Evolutionary conservation across 2,113 vertebrate genomes (phyloP), one percentile per base, ranked within the genome.

Genomic region (Calidris pygmaea): DNA sequence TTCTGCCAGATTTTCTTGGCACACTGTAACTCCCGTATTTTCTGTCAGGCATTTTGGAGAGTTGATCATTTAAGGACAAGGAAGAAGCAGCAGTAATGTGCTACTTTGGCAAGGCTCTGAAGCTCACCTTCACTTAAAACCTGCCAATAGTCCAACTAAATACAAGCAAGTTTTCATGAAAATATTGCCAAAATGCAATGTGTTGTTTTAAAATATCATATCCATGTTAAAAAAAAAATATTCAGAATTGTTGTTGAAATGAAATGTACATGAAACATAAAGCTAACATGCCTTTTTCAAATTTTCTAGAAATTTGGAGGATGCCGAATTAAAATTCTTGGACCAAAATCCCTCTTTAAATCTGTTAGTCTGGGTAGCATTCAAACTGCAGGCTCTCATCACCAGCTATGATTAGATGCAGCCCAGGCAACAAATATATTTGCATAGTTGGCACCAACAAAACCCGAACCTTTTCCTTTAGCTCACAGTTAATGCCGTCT

Each of bases 241-340:
- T 50, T 14, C 47, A 52, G 29, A 78, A 71, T 32, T n/a, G 27
- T 66, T 84, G 30, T 18, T 66, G 30, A 77, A 73, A 89, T 50
- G 55, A 55, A 55, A 55, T 62, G 45, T 45, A 32, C 55, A 43
- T 23, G 29, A 77, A 55, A 65, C 0, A 1, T 52, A 77, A 72
- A 85, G 47, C 29, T 43, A 86, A 43, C 5, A 35, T 1, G 8
- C 27, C 32, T n/a, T 90, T 83, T 81, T 27, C 60, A 78, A 48
- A 67, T 75, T 84, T 89, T 87, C 65, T 47, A 91, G 50, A 75
- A 90, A 85, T 20, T 39, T 59, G 62, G 43, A 92, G 47, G 29
- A 53, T 14, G 17, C 27, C 67, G 73, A 89, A 67, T 68, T 75
- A 70, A 93, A 92, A 96, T 81, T 92, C 52, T 76, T 95, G 83